Evolutionary conservation across 2,797 vertebrate species (phyloP), one percentile per base, ranked within the genome.

Genomic region (Chaetophractus vellerosus): DNA sequence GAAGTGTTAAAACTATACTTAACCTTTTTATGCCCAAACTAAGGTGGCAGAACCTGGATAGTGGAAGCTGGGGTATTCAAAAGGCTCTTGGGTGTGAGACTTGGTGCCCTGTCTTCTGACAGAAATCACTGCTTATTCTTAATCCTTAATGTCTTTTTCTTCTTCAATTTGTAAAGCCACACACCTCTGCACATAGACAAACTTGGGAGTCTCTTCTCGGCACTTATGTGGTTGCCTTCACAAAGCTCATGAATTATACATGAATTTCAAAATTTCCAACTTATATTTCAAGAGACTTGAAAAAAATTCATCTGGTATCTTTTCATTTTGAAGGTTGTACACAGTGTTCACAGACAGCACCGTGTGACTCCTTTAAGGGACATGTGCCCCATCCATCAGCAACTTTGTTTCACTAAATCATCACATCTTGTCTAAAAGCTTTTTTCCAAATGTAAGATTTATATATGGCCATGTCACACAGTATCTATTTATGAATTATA

Each of bases 171-270:
- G 2, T 38, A 74, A 38, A 64, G 18, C 8, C 28, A 6, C 57
- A 50, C 83, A 52, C 55, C 26, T 94, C 72, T 61, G 26, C 33
- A 19, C 75, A 52, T 71, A 90, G 59, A 41, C 15, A 52, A 59
- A 38, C 26, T 68, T 41, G 18, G 23, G 41, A 91, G 75, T 88
- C 79, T 64, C 55, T 75, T 88, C 36, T 72, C 61, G 87, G 71
- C 66, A 86, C 38, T 93, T 92, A 83, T 3, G 83, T 59, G 21
- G 5, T 90, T 74, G 90, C 81, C 5, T 93, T 74, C 86, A 86
- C 82, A 90, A 88, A 85, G 33, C 12, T 93, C 41, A 95, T 93
- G 89, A 97, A 80, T 95, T 92, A 86, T 52, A 57, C 81, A 87
- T 96, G 61, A 72, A 66, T 82, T 88, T 93, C 41, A 63, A 36